Percentiles rank a stretch among this genome's conserved stretches.
Evolutionary conservation across 2,797 vertebrate species (phyloP).

Genomic region (Morus bassanus): DNA sequence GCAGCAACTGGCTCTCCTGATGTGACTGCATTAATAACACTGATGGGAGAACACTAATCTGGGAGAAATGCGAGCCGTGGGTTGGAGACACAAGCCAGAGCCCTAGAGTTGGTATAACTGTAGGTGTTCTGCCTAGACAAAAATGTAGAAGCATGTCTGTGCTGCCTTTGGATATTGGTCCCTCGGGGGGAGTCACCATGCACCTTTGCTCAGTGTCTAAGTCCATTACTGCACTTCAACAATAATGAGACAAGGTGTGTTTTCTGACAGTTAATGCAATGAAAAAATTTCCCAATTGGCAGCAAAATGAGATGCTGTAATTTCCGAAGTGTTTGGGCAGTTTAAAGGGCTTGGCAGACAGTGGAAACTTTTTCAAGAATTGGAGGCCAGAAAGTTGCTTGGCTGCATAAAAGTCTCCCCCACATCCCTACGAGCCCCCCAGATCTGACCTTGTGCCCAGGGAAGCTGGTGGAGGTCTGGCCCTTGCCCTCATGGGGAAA

Average conservation of each 20-base stretch:
- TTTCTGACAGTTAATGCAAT: not conserved
- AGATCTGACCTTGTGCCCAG: not conserved
- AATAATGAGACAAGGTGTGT: not conserved
- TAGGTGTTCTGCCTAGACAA: not conserved
- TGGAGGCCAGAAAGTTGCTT: not conserved
- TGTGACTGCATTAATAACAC: not conserved
- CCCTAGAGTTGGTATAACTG: not conserved
- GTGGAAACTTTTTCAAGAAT: not conserved
- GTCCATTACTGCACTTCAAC: not conserved
- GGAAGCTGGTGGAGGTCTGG: conserved; percentile 2
- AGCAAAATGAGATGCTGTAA: conserved; percentile 12
- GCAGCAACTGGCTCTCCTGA: not conserved
- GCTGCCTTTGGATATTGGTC: not conserved
- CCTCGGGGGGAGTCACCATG: not conserved
- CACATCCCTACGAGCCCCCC: not conserved
- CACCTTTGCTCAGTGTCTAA: not conserved
- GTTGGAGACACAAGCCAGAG: not conserved
- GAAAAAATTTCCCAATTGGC: not conserved
- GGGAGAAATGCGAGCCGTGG: not conserved
- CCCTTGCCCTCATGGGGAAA: not conserved
- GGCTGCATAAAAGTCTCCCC: not conserved
- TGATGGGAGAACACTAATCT: not conserved
- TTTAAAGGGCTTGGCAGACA: not conserved
- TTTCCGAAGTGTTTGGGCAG: not conserved
- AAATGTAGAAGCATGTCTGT: not conserved